These are phyloP conservation scores for Tinea trinotella DNA, from an alignment of 2,888 invertebrate genomes.

Conservation along the genomic window DNA sequence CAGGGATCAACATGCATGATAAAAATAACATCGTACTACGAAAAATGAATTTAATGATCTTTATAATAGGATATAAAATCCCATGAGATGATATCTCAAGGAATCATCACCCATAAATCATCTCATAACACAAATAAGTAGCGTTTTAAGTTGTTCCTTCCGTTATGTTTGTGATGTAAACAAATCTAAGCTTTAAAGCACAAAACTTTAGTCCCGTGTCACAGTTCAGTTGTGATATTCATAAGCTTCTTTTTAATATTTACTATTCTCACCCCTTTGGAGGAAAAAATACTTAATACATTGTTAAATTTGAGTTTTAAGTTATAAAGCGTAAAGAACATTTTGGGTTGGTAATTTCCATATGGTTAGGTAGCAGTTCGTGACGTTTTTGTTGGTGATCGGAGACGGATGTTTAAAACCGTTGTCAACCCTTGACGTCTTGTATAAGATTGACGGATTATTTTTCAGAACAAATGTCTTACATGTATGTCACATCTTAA, in stretches of 20 bases:
- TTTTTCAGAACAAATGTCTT: constrained; percentile 40
- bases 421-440: constrained; percentile 65
- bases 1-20: constrained; percentile 68
- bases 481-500: constrained; percentile 8
- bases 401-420: constrained; percentile 56
- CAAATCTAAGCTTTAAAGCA: constrained; percentile 15
- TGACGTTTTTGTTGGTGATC: constrained; percentile 45
- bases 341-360: not conserved
- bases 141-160: constrained; percentile 46
- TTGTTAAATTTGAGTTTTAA: not conserved
- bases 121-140: not conserved
- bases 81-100: constrained; percentile 34
- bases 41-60: constrained; percentile 37
- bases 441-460: constrained; percentile 62
- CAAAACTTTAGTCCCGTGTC: not conserved
- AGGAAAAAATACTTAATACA: not conserved
- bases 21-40: constrained; percentile 36
- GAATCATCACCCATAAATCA: constrained; percentile 70
- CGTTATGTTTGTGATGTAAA: constrained; percentile 31
- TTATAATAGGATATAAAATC: constrained; percentile 42
- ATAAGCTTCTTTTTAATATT: constrained; percentile 18
- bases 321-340: not conserved
- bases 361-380: not conserved
- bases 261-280: constrained; percentile 4
- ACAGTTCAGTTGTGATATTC: not conserved